Evolutionary conservation across 2,888 invertebrate genomes (phyloP).

Genomic region (Eucera pruinosa): DNA sequence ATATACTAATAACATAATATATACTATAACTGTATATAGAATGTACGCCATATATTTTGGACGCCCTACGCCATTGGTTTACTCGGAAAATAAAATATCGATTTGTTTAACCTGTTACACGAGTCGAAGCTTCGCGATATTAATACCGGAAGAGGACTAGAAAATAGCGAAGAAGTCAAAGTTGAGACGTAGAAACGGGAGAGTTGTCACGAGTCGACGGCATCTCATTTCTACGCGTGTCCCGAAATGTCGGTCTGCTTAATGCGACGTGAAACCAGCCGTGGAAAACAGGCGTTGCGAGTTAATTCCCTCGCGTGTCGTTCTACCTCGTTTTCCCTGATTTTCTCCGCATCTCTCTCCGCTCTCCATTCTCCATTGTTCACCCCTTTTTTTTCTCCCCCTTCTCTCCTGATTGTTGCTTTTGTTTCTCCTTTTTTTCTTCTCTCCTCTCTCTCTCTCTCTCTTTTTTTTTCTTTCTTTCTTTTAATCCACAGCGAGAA

Average conservation of each 20-base stretch:
- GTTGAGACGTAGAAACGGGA: slow-evolving; percentile 25
- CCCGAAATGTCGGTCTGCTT: slow-evolving; percentile 60
- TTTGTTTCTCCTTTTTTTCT: background rate
- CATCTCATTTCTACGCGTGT: slow-evolving; percentile 36
- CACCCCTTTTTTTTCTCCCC: background rate
- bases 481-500: slow-evolving; percentile 57
- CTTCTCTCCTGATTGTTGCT: background rate
- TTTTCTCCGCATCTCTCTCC: slow-evolving; percentile 41
- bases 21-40: too few species aligned
- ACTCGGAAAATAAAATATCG: slow-evolving; percentile 36
- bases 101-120: too few species aligned
- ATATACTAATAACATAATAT: too few species aligned
- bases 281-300: slow-evolving; percentile 61
- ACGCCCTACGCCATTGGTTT: slow-evolving; percentile 3
- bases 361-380: slow-evolving; percentile 1
- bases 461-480: slow-evolving; percentile 18
- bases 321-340: slow-evolving; percentile 58
- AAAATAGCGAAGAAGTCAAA: slow-evolving; percentile 8
- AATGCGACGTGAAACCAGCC: slow-evolving; percentile 59
- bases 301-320: slow-evolving; percentile 64
- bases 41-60: too few species aligned
- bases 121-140: slow-evolving; percentile 45
- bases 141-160: slow-evolving; percentile 26
- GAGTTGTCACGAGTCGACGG: slow-evolving; percentile 24
- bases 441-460: slow-evolving; percentile 15